Base-by-base conservation (phyloP, 2,888 invertebrate species). In the Lasioglossum figueresi region DNA sequence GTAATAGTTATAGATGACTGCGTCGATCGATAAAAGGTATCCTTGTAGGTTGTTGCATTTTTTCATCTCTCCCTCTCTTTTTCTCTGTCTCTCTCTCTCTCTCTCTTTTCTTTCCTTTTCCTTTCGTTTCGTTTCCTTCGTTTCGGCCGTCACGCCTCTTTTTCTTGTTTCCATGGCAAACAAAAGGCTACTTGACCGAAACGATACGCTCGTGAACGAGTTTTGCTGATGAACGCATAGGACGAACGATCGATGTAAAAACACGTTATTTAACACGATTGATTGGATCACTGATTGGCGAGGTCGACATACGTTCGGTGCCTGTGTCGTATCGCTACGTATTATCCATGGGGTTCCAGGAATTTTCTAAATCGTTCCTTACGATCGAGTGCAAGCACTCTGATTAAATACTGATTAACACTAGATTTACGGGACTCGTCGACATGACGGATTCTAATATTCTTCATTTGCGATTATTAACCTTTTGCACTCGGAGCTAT, bases 1-100 rank as follows among this genome's bases (percentile, higher is more conserved):
- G 75, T 89, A 87, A 85, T 79, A 81, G 88, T 89, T 79, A 89
- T 79, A 82, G 89, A 86, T 79, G 83, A 84, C 80, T 75, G 83
- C 31, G 79, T 80, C 87, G 90, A 88, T 89, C 88, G 89, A 89
- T 84, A 83, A 89, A 82, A 86, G 68, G 59, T 71, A 84, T 83
- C 74, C 78, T 52, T 75, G 75, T 82, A 82, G 74, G 75, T 83
- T 78, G 48, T 40, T 48, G 59, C 40, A 31, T 59, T 52, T 70
- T 66, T 59, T 56, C 4, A 48, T 40, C 45, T 4, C 45, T 45
- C 45, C 16, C 16, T 16, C 19, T 48, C 52, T 52, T 8, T 52
- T 8, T 52, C 52, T 52, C 52, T n/a, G 10, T n/a, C 52, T n/a
- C 3, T 23, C n/a, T 52, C 23, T 52, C 6, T 48, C 19, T 19